These are phyloP conservation scores for Chondrilla cf. caribensis DNA, from an alignment of 37 sponge, comb jelly and placozoan genomes.

Conservation along the genomic window DNA sequence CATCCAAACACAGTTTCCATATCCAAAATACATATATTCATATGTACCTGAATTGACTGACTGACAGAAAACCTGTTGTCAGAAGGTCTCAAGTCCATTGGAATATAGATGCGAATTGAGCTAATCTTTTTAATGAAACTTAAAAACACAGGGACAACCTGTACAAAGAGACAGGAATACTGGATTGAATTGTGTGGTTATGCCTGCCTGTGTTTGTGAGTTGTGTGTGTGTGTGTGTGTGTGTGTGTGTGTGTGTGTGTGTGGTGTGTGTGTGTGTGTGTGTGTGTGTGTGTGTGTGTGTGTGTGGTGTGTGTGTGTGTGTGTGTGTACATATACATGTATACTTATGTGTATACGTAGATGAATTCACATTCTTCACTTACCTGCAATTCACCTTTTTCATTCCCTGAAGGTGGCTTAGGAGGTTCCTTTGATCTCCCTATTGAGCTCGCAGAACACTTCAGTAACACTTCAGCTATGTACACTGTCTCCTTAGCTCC, in stretches of 20 bases:
- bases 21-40: no score
- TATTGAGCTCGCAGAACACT: constrained; percentile 64
- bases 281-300: no score
- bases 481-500: constrained; percentile 64
- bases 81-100: constrained; percentile 78
- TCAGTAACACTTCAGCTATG: constrained; percentile 83
- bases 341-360: no score
- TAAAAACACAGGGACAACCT: constrained; percentile 86
- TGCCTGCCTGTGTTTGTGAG: no score
- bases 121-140: constrained; percentile 72
- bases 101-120: constrained; percentile 83
- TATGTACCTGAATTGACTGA: constrained; percentile 55
- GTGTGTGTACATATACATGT: no score
- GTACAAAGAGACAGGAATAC: not conserved
- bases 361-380: no score
- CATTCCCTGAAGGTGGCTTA: constrained; percentile 69
- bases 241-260: no score
- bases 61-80: constrained; percentile 54
- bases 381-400: constrained; percentile 86
- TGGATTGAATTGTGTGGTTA: not conserved
- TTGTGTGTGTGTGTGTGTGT: no score
- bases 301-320: no score
- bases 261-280: no score
- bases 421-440: constrained; percentile 63
- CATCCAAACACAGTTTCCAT: constrained; percentile 40